Evolutionary conservation across 2,113 vertebrate species (phyloP).

Genomic region (Myotis lucifugus): DNA sequence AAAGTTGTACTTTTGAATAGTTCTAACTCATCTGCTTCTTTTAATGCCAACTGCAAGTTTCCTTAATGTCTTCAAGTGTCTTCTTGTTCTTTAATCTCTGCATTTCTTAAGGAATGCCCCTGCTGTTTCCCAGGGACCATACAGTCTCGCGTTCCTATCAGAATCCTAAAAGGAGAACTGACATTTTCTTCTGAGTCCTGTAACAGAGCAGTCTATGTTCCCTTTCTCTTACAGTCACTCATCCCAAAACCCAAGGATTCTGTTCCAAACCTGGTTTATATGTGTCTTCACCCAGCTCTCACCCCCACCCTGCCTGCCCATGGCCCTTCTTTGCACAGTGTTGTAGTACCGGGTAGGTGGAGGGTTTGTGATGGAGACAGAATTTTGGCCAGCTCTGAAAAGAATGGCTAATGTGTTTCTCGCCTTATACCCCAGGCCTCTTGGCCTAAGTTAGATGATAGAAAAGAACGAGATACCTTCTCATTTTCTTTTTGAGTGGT

Average conservation of each 20-base stretch:
- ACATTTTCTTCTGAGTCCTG: neutral
- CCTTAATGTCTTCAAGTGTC: accelerated
- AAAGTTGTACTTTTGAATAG: neutral
- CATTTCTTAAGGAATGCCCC: neutral
- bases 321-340: neutral
- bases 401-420: neutral
- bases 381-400: neutral
- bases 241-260: neutral
- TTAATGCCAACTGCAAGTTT: too few species aligned
- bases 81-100: neutral
- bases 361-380: too few species aligned
- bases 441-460: neutral
- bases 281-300: neutral
- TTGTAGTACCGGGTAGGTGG: too few species aligned
- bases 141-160: neutral
- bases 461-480: neutral
- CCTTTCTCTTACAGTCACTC: neutral
- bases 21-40: neutral
- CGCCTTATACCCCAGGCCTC: neutral
- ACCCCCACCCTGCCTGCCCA: accelerated
- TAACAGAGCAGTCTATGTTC: neutral
- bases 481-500: too few species aligned
- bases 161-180: neutral
- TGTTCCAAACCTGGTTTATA: neutral
- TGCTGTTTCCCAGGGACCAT: neutral